Evolutionary conservation across 2,888 invertebrate species (phyloP), one percentile per base, ranked within the genome.

Genomic region (Hermodice carunculata): DNA sequence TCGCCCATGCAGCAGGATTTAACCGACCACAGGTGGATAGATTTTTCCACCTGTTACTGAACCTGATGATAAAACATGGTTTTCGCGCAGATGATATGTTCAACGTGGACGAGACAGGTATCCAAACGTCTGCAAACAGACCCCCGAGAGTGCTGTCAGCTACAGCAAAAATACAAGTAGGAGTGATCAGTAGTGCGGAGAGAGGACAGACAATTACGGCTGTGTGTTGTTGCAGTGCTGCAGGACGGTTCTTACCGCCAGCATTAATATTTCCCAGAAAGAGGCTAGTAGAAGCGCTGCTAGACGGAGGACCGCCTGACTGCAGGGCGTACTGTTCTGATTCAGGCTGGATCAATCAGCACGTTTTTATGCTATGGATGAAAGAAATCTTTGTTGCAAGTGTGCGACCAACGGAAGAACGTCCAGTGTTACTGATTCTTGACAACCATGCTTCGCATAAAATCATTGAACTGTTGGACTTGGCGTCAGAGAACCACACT

Each of bases 291-390:
- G 37, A 32, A 14, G 1, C 22, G 19, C 37, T 53, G 28, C n/a
- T 34, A 22, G 11, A 34, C 22, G 34, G 37, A 14, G n/a, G 32
- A 5, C 52, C 54, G n/a, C 34, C 54, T 34, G 40, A 11, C 19
- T 32, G 37, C n/a, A 40, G 22, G 0, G 40, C 26, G 24, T n/a
- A 26, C 11, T 19, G 24, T 22, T 34, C 32, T 6, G 40, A 54
- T 19, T 34, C 54, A 37, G 54, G 54, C 8, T 54, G 54, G 54
- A 40, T 54, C 22, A 17, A 54, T 22, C 22, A 22, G 14, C 26
- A 32, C 1, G 14, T 54, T 3, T 54, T 37, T 54, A 22, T 53
- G 22, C 8, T 8, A 22, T 53, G 1, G 37, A 24, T 53, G 19
- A 19, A 22, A 34, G 3, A 34, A n/a, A n/a, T n/a, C 37, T 53